These are phyloP conservation scores for Tridacna gigas DNA, from an alignment of 2,888 invertebrate species.

Conservation along the genomic window DNA sequence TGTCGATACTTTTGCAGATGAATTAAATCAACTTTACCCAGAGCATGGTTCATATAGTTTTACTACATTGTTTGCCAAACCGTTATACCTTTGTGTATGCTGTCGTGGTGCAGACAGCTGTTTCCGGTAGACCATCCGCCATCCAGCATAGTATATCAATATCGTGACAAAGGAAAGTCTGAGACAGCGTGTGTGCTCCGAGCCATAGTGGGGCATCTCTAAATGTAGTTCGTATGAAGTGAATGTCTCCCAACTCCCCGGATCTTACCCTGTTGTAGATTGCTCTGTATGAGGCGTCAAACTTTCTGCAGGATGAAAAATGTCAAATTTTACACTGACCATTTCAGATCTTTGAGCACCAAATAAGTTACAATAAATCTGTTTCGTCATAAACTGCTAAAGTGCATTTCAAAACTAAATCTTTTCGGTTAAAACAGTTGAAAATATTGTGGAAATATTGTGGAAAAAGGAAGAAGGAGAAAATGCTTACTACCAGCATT, in stretches of 20 bases:
- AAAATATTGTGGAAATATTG: background rate
- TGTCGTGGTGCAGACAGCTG: conserved; percentile 47
- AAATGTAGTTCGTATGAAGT: conserved; percentile 53
- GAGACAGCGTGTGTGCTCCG: conserved; percentile 47
- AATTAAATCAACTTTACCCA: no score
- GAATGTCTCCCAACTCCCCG: conserved; percentile 50
- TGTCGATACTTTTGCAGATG: no score
- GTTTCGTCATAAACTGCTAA: no score
- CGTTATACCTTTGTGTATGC: conserved; percentile 48
- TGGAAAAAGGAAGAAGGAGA: background rate
- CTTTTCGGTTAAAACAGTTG: background rate
- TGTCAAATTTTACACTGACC: background rate
- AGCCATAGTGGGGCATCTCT: conserved; percentile 58
- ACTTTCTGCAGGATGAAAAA: conserved; percentile 40
- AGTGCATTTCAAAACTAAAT: no score
- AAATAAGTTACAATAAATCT: no score
- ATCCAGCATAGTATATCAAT: conserved; percentile 59
- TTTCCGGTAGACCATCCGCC: conserved; percentile 51
- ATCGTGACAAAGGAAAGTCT: conserved; percentile 59
- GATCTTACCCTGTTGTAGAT: conserved; percentile 48
- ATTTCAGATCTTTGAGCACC: no score
- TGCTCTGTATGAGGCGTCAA: conserved; percentile 49
- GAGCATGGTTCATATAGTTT: no score
- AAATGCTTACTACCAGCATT: background rate
- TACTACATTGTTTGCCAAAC: background rate